Base-by-base conservation (phyloP, 92 coral and sea anemone species). In the Heliopora coerulea region DNA sequence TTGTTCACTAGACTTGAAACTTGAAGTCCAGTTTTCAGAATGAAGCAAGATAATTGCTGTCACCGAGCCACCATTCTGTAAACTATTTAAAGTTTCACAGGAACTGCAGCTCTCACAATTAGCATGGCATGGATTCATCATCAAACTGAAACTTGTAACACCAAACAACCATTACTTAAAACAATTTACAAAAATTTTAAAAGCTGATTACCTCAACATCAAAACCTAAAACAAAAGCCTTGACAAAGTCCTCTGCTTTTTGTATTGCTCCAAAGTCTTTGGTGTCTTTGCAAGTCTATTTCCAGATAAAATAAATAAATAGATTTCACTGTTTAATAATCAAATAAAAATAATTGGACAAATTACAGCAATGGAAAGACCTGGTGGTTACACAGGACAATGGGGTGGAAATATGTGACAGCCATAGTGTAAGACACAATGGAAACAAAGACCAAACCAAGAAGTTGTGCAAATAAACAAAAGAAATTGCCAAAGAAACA, bases 61-160 rank as follows among this genome's bases (percentile, higher is more conserved):
- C 97, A 92, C 81, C 41, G 89, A 84, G 91, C 59, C 74, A 65
- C 54, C 50, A 62, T 59, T 14, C 69, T 73, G 69, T 56, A 49
- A 74, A 50, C 78, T 54, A 82, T 69, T 83, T 77, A 9, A 52
- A 52, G 77, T 70, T 54, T 70, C 86, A 59, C 82, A 66, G 68
- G 35, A 79, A 35, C 1, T 37, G 63, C 65, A 83, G 62, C 91
- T 80, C 97, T 91, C 97, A 85, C 97, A 91, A 91, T 91, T 91
- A 91, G 97, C 97, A 91, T 91, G 97, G 92, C 97, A 87, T 81
- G 56, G 78, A 60, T 64, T 91, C 97, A 91, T 91, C 97, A 91
- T 63, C 25, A 84, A 52, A 70, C 77, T 52, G 77, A 32, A 70
- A 20, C 17, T 50, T 50, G n/a, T 23, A 17, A n/a, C n/a, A n/a